phyloP scores from a whole-genome alignment of 2,113 vertebrate genomes.

The Petrocephalus zakoni region DNA sequence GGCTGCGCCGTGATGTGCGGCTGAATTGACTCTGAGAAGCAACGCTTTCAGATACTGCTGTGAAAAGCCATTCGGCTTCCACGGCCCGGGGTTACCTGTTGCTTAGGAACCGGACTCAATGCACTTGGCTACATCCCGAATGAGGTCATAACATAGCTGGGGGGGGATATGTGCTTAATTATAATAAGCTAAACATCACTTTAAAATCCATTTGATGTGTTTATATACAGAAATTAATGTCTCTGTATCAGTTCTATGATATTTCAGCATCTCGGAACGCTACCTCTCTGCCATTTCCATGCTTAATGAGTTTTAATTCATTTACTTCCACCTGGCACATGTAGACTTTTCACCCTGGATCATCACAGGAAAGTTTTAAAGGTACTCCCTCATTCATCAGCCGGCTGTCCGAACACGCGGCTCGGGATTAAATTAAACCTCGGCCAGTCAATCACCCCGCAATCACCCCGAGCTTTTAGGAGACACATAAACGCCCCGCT shows the following conservation, averaged over 20 bases:
- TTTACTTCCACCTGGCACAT: neutral
- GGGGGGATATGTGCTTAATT: neutral
- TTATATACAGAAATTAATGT: neutral
- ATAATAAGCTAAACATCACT: neutral
- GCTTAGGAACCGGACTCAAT: conserved; percentile 60
- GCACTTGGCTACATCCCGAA: neutral
- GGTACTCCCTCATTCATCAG: neutral
- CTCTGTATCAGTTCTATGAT: neutral
- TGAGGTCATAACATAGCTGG: neutral
- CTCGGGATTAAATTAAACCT: neutral
- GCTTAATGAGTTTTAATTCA: neutral
- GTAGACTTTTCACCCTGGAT: neutral
- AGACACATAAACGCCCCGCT: neutral
- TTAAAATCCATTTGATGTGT: neutral
- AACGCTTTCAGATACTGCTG: conserved; percentile 17
- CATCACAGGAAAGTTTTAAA: neutral
- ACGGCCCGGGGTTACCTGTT: conserved; percentile 52
- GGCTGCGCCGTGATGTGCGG: conserved; percentile 5
- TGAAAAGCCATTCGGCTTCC: conserved; percentile 15
- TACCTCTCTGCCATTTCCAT: neutral
- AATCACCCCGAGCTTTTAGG: neutral
- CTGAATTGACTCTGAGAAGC: conserved; percentile 19
- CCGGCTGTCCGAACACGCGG: neutral
- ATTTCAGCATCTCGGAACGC: neutral
- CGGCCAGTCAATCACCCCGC: neutral